Base-by-base conservation (phyloP, 1,140 invertebrate species). In the Myzus persicae region DNA sequence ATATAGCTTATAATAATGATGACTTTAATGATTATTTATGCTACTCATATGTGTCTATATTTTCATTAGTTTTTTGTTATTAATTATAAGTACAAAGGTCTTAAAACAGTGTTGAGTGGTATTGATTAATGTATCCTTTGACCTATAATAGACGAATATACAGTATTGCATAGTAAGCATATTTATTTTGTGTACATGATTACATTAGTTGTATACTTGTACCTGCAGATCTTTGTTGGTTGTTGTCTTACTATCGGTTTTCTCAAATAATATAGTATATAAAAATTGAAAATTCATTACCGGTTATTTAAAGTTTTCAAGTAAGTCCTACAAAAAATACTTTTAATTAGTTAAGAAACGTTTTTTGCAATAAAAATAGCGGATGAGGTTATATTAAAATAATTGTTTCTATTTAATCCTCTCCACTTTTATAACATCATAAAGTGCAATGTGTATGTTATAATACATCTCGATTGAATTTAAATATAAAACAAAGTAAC, bases 101-200 rank as follows among this genome's bases (percentile, higher is more conserved):
- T 88, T 48, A 51, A 22, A 36, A 89, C n/a, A 38, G n/a, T 38
- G 20, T 89, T 38, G 44, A 38, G 24, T 11, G 20, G 36, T 51
- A 4, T 51, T 89, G 87, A 89, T 51, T 89, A 89, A 89, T 51
- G n/a, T 51, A 51, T 51, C n/a, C 22, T 89, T 89, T 89, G 87
- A 89, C 87, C 87, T 51, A 26, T 38, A 51, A 26, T 38, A 51
- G 46, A 89, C 2, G 31, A 51, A 22, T 22, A 44, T 9, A 31
- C 0, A 26, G 40, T 44, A 85, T 67, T 67, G 31, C 24, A 40
- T 24, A 26, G 40, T 76, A 76, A n/a, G 59, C 14, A 76, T 4
- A 87, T 44, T 46, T 87, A 46, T 42, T n/a, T n/a, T 40, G 46
- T 42, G 48, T 87, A 20, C n/a, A 87, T n/a, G 42, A 85, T 87